These are phyloP conservation scores for Digitonthophagus gazella DNA, from an alignment of 2,888 invertebrate species.

Conservation along the genomic window DNA sequence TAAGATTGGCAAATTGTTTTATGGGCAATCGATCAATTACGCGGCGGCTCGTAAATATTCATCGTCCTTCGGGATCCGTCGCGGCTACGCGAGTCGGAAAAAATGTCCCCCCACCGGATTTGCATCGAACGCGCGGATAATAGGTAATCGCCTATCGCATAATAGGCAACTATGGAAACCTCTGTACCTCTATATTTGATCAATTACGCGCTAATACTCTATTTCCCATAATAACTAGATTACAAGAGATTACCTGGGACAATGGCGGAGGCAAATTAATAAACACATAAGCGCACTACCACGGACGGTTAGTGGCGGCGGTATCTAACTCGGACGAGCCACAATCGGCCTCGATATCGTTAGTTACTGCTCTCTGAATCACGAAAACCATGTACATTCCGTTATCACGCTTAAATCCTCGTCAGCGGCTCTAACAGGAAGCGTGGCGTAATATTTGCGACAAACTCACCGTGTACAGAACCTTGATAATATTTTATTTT, in stretches of 20 bases:
- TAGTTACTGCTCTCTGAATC: neutral
- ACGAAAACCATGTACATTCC: neutral
- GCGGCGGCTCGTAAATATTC: neutral
- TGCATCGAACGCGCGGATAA: neutral
- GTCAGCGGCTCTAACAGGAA: neutral
- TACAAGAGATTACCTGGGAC: constrained; percentile 31
- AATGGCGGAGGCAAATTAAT: constrained; percentile 13
- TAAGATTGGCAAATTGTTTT: neutral
- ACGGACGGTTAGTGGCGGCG: neutral
- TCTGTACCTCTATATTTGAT: constrained; percentile 19
- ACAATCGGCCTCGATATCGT: neutral
- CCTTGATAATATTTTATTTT: too few species aligned
- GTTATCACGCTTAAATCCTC: neutral
- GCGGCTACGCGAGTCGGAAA: neutral
- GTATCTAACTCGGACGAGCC: neutral
- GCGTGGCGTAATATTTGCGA: neutral
- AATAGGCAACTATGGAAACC: constrained; percentile 18
- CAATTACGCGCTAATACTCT: constrained; percentile 24
- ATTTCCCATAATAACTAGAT: constrained; percentile 33
- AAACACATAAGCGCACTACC: neutral
- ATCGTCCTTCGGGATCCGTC: neutral
- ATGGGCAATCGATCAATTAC: neutral
- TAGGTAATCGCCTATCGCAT: constrained; percentile 11
- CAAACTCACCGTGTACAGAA: too few species aligned
- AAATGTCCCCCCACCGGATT: neutral